phyloP scores from a whole-genome alignment of 2,113 vertebrate genomes.

The Odontesthes bonariensis region DNA sequence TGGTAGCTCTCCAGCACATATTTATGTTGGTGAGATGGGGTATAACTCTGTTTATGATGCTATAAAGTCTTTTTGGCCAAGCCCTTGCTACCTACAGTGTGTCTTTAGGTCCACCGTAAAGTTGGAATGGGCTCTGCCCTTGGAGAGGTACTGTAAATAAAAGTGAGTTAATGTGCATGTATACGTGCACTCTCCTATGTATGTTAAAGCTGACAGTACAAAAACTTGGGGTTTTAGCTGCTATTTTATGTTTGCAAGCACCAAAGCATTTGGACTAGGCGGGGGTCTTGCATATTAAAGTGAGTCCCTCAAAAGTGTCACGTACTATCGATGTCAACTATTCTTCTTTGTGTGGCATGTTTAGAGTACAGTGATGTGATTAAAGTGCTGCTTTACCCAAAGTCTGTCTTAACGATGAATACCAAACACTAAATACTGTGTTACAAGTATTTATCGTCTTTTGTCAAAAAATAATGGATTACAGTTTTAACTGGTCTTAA shows the following conservation, averaged over 20 bases:
- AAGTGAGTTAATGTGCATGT: conserved; percentile 18
- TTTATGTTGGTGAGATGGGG: conserved; percentile 72
- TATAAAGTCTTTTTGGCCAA: conserved; percentile 77
- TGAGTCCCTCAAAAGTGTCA: conserved; percentile 1
- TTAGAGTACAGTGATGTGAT: not conserved
- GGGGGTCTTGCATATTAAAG: conserved; percentile 6
- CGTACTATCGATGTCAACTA: not conserved
- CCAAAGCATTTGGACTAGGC: conserved; percentile 4
- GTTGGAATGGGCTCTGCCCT: conserved; percentile 67
- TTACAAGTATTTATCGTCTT: not conserved
- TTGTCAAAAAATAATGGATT: not conserved
- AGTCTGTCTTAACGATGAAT: not conserved
- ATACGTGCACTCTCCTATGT: conserved; percentile 16
- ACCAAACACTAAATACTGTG: not conserved
- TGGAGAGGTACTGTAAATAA: conserved; percentile 54
- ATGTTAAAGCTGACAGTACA: conserved; percentile 37
- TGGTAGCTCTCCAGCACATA: conserved; percentile 67
- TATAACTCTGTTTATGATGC: conserved; percentile 76
- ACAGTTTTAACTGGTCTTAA: not conserved
- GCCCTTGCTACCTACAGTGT: conserved; percentile 54
- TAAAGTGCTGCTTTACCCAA: not conserved
- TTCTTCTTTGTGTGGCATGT: not conserved
- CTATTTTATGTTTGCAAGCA: conserved; percentile 43
- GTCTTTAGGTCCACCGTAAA: conserved; percentile 74
- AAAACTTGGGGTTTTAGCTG: conserved; percentile 13